These are phyloP conservation scores for Cariama cristata DNA, from an alignment of 2,113 vertebrate genomes.

Conservation along the genomic window DNA sequence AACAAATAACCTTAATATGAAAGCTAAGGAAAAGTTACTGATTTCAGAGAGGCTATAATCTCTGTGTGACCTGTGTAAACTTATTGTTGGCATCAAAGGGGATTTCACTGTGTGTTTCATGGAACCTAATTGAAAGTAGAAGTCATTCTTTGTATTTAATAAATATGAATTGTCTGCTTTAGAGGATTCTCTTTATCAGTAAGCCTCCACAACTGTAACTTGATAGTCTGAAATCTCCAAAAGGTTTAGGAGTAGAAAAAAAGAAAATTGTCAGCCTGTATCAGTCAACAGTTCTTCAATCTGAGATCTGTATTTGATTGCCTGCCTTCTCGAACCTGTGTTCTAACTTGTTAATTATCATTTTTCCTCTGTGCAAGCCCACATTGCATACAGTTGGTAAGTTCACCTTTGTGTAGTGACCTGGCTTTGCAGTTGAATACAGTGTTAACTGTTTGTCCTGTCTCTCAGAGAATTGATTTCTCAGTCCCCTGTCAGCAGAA, in stretches of 20 bases:
- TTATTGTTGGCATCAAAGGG: background rate
- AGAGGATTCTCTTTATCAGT: background rate
- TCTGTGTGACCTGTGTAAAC: background rate
- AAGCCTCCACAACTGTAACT: background rate
- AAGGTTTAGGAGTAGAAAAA: background rate
- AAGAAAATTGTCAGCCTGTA: background rate
- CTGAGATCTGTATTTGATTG: background rate
- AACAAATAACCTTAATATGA: background rate
- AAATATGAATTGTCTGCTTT: background rate
- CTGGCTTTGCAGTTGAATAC: slow-evolving; percentile 25
- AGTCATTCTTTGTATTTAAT: background rate
- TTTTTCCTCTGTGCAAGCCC: background rate
- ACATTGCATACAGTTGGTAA: background rate
- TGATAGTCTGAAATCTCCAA: background rate
- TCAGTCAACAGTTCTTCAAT: background rate
- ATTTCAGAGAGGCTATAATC: background rate
- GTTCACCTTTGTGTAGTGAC: slow-evolving; percentile 31
- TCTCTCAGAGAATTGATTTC: slow-evolving; percentile 48
- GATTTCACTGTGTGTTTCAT: background rate
- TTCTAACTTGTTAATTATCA: background rate
- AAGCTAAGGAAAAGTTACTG: background rate
- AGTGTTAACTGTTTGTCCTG: slow-evolving; percentile 1
- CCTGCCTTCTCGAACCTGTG: background rate
- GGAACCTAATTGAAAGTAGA: background rate
- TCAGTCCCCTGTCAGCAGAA: background rate